A percentile compares a stretch with the other conserved stretches of the same genome.
These are phyloP conservation scores for Chaenocephalus aceratus DNA, from an alignment of 2,113 vertebrate species.

Conservation along the genomic window DNA sequence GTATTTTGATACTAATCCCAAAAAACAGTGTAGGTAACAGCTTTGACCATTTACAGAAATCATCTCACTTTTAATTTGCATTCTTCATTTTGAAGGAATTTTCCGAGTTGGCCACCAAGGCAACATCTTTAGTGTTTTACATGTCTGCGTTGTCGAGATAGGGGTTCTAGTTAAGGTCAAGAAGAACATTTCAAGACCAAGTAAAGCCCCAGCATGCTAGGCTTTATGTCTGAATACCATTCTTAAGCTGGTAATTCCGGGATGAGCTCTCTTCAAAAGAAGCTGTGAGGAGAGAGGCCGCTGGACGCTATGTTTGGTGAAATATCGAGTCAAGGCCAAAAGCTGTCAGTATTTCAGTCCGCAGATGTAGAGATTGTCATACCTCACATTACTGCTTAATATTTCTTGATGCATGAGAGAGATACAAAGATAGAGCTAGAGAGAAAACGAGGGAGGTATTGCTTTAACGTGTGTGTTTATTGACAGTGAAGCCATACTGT, in stretches of 20 bases:
- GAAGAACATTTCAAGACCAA: constrained; percentile 36
- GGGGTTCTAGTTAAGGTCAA: constrained; percentile 13
- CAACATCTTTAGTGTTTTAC: background rate
- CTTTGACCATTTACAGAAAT: constrained; percentile 29
- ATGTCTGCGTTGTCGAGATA: constrained; percentile 3
- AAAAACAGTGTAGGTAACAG: background rate
- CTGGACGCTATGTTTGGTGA: constrained; percentile 71
- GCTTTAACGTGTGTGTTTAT: background rate
- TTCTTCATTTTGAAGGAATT: constrained; percentile 6
- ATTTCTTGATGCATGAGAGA: constrained; percentile 10
- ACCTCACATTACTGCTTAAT: background rate
- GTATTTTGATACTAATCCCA: background rate
- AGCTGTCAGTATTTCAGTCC: constrained; percentile 33
- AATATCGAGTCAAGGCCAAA: constrained; percentile 60
- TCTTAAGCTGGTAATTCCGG: constrained; percentile 51
- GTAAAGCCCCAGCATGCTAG: constrained; percentile 25
- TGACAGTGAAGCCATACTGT: background rate
- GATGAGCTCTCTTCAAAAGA: constrained; percentile 39
- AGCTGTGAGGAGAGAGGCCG: constrained; percentile 16
- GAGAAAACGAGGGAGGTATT: background rate
- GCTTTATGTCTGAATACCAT: constrained; percentile 51
- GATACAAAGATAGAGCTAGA: background rate
- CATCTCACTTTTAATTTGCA: background rate
- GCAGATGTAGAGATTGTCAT: constrained; percentile 12
- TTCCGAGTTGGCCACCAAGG: background rate